phyloP scores from a whole-genome alignment of 2,797 vertebrate genomes.

The Pangasius djambal region DNA sequence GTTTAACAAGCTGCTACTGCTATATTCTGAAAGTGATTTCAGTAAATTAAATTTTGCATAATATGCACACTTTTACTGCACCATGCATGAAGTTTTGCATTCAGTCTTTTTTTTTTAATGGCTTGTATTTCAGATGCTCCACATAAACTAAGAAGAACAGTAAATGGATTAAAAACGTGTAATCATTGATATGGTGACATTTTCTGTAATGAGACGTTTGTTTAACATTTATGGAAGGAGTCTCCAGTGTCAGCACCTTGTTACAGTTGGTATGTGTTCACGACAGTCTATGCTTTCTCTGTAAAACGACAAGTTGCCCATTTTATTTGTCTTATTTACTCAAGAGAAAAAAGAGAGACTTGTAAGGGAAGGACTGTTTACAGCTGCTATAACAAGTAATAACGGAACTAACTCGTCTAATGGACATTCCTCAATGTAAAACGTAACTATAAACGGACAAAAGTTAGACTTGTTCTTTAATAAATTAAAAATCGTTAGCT shows the following conservation, averaged over 20 bases:
- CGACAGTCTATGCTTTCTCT: no score
- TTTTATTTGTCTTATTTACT: background rate
- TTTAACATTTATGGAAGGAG: background rate
- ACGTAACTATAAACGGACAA: no score
- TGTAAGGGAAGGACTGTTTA: background rate
- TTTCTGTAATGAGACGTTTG: background rate
- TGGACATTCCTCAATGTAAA: background rate
- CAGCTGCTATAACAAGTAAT: background rate
- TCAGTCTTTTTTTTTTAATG: background rate
- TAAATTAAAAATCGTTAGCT: background rate
- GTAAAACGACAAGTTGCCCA: no score
- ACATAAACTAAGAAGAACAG: background rate
- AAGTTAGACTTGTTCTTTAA: background rate
- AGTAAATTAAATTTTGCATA: background rate
- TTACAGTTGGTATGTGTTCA: background rate
- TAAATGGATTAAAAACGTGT: background rate
- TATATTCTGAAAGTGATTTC: background rate
- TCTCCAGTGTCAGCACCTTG: background rate
- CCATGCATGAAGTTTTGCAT: background rate
- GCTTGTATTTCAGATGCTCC: background rate
- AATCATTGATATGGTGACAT: background rate
- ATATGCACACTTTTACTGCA: background rate
- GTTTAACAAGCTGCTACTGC: constrained; percentile 69
- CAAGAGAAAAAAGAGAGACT: background rate
- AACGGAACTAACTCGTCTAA: background rate